A percentile compares a stretch with the other conserved stretches of the same genome.
phyloP scores from a whole-genome alignment of 2,888 invertebrate genomes.

The Macrophya alboannulata region DNA sequence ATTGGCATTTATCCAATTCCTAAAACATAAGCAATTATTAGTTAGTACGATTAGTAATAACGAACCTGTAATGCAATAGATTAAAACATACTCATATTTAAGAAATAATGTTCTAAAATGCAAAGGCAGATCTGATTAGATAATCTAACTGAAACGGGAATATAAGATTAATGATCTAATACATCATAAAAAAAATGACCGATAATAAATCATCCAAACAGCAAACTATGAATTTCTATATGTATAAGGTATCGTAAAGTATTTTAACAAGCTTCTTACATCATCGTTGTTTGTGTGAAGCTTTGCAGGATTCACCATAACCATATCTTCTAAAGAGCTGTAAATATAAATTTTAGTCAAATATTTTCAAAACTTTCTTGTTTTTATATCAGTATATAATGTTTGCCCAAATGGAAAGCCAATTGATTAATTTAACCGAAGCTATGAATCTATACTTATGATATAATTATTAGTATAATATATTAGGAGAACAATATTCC shows the following conservation, averaged over 20 bases:
- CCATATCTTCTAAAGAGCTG: conserved; percentile 27
- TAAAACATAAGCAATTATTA: background rate
- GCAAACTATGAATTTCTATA: background rate
- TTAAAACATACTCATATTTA: background rate
- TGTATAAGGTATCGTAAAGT: background rate
- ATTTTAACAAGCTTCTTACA: background rate
- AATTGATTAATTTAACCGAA: no score
- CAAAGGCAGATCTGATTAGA: background rate
- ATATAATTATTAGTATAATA: no score
- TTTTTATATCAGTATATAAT: background rate
- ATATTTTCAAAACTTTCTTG: background rate
- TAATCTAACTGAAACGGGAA: background rate
- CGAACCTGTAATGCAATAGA: background rate
- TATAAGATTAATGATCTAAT: background rate
- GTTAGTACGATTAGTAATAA: background rate
- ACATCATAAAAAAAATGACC: background rate
- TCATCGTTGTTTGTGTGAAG: background rate
- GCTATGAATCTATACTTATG: no score
- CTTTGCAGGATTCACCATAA: background rate
- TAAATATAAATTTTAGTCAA: background rate
- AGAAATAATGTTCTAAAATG: background rate
- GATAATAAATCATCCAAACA: background rate
- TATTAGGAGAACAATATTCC: background rate
- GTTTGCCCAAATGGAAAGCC: background rate
- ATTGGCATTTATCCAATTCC: background rate